phyloP scores from a whole-genome alignment of 2,888 invertebrate genomes.

The Apoda limacodes region DNA sequence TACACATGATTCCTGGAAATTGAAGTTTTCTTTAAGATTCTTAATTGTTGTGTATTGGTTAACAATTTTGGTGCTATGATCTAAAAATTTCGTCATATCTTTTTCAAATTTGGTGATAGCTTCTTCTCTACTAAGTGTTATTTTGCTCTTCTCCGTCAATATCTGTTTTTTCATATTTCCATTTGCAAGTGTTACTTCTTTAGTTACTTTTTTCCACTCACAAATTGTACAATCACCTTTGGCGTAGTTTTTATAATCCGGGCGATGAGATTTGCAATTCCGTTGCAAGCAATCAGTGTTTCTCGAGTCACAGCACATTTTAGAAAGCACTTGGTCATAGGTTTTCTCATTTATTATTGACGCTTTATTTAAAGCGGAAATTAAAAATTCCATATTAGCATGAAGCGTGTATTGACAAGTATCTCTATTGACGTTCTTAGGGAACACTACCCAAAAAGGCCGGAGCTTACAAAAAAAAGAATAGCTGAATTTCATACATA shows the following conservation, averaged over 20 bases:
- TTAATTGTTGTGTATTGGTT: no score
- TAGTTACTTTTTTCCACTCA: conserved; percentile 8
- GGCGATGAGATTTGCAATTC: conserved; percentile 4
- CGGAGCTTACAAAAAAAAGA: conserved; percentile 7
- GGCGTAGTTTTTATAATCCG: conserved; percentile 5
- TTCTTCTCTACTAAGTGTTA: no score
- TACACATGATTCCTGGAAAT: no score
- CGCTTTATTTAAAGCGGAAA: conserved; percentile 5
- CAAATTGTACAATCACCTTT: conserved; percentile 5
- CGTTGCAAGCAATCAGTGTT: conserved; percentile 6
- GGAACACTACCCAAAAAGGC: conserved; percentile 9
- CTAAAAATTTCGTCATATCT: no score
- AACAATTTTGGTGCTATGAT: no score
- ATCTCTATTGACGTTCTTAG: conserved; percentile 6
- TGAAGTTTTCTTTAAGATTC: no score
- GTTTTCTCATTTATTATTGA: no score
- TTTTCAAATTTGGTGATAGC: no score
- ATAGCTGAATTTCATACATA: conserved; percentile 6
- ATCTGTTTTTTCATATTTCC: conserved; percentile 9
- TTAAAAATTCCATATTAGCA: conserved; percentile 7
- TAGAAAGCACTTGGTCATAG: conserved; percentile 8
- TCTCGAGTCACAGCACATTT: conserved; percentile 8
- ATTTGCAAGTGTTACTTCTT: conserved; percentile 7
- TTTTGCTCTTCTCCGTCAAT: conserved; percentile 8
- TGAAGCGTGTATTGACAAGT: conserved; percentile 3